Base-by-base conservation (phyloP, 2,888 invertebrate species). In the Epistrophe grossulariae region DNA sequence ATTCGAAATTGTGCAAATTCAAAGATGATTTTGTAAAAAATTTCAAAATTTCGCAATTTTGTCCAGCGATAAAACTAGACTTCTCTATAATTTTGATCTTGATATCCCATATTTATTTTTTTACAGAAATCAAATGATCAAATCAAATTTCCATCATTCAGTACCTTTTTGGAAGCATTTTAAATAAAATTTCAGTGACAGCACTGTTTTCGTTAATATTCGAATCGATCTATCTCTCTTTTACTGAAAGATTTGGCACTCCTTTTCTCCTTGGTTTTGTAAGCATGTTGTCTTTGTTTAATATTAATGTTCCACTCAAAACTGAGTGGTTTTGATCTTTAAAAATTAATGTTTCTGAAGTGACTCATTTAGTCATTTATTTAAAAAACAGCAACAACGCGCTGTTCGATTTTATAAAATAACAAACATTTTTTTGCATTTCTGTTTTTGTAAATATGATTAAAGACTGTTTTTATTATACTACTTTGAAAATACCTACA, bases 351-450 rank as follows among this genome's bases (percentile, higher is more conserved):
- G 40, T 43, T 62, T 62, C 38, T 19, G 60, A 60, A 60, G 9
- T 62, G 62, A 62, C 40, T 62, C 62, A 62, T 62, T 60, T 62
- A 15, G 60, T 60, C 4, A 24, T 43, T 62, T 62, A 24, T 17
- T 60, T 43, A 19, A 35, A 62, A 62, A 62, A 62, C 62, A 62
- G 40, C 43, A 62, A 62, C 43, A 62, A 43, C 40, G 62, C 62
- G 62, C 62, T 62, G 40, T n/a, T 7, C 9, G 1, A 43, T 62
- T 43, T 60, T 62, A 24, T 40, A n/a, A 62, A 62, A 62, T 62
- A 62, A 60, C 60, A 60, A 62, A 62, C 19, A 15, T 40, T 62
- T 62, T 60, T 15, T n/a, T n/a, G 8, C 43, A 43, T 62, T 62
- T 43, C 43, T 40, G 15, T 8, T 62, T 60, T 40, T 62, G 62